Evolutionary conservation across 2,113 vertebrate species (phyloP).

Genomic region (Pelvicachromis taeniatus): DNA sequence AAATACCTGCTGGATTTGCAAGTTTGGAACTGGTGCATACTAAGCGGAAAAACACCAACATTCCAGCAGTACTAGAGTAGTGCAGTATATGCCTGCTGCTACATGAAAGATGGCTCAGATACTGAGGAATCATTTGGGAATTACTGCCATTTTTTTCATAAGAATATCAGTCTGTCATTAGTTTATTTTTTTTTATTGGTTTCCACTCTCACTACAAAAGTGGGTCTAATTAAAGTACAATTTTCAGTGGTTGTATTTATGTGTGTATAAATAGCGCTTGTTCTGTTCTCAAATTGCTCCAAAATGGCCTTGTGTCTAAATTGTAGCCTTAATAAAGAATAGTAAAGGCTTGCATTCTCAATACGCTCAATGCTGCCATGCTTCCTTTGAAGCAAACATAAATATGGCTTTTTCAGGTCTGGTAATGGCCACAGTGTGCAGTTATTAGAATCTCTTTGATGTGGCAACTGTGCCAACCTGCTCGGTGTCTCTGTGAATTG

Average conservation of each 20-base stretch:
- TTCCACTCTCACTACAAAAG: neutral
- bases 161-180: neutral
- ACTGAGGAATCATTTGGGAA: neutral
- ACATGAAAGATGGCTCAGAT: neutral
- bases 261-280: constrained; percentile 13
- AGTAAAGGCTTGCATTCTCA: constrained; percentile 15
- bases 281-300: constrained; percentile 26
- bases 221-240: constrained; percentile 43
- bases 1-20: neutral
- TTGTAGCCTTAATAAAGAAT: constrained; percentile 4
- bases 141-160: neutral
- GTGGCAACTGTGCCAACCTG: constrained; percentile 70
- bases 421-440: constrained; percentile 67
- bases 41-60: neutral
- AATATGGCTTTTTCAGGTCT: constrained; percentile 56
- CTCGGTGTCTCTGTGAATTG: constrained; percentile 62
- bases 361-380: constrained; percentile 24
- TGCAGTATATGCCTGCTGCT: neutral
- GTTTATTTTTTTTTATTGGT: constrained; percentile 9
- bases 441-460: constrained; percentile 75
- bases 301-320: constrained; percentile 30
- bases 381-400: constrained; percentile 68
- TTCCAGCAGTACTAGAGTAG: neutral
- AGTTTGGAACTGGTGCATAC: neutral
- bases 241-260: constrained; percentile 24